Base-by-base conservation (phyloP, 2,888 invertebrate species). In the Linyphia triangularis region DNA sequence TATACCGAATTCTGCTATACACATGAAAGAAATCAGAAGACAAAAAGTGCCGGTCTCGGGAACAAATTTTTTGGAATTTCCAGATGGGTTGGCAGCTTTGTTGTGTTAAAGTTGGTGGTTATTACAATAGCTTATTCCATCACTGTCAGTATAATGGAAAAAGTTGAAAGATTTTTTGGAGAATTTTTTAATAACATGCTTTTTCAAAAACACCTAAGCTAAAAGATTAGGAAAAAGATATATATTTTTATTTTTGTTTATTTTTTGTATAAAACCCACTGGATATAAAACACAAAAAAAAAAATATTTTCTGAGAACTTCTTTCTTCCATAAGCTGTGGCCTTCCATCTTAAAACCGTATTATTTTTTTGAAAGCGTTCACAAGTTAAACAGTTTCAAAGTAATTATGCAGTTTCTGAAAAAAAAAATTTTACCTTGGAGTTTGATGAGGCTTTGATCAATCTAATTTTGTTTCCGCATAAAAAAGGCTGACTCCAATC, bases 71-170 rank as follows among this genome's bases (percentile, higher is more conserved):
- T 81, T 37, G 26, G 69, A 33, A 57, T 70, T 81, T 81, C 69
- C 70, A 70, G 69, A 69, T 40, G 69, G 19, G 81, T 57, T 81
- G 81, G 69, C 40, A 70, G 28, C 70, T 59, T 67, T 79, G 65
- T 79, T 33, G 40, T 40, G 61, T 81, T 81, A 70, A 81, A 37
- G 59, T 70, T 70, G 24, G 81, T n/a, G 67, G 81, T 81, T 81
- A 81, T 81, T 81, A 81, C 70, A 81, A 81, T 59, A 81, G 81
- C 81, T 81, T 81, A 81, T 81, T 81, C 70, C 81, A 69, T 81
- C 81, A 81, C 57, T 81, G 81, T 81, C 81, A 59, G 57, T 37
- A 33, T 57, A 70, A 81, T 59, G 59, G 69, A 33, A 69, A 79
- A 81, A 69, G 57, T 40, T 59, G 69, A 69, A 65, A 30, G 67